These are phyloP conservation scores for Bugulina stolonifera DNA, from an alignment of 2,888 invertebrate genomes.

Conservation along the genomic window DNA sequence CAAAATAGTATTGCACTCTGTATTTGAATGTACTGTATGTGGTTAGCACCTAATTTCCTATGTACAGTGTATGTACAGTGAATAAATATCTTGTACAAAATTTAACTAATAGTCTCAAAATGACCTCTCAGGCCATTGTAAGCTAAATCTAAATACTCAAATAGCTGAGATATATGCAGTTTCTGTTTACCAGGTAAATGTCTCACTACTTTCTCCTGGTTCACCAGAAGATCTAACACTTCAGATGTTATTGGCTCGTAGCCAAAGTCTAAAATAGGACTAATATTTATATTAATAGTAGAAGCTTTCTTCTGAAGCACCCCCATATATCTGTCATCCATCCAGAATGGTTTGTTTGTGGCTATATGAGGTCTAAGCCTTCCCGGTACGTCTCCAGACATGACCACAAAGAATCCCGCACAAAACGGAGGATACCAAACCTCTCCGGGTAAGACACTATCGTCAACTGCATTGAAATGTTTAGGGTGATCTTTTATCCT, in stretches of 20 bases:
- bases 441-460: not conserved
- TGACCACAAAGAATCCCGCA: slow-evolving; percentile 14
- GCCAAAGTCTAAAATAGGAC: slow-evolving; percentile 20
- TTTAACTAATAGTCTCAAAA: slow-evolving; percentile 7
- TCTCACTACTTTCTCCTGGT: not conserved
- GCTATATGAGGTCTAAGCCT: slow-evolving; percentile 2
- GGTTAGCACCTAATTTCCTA: no score
- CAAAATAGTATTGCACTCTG: no score
- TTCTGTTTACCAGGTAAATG: slow-evolving; percentile 10
- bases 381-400: slow-evolving; percentile 17
- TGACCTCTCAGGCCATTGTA: not conserved
- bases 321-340: slow-evolving; percentile 22
- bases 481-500: slow-evolving; percentile 14
- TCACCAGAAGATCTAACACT: not conserved
- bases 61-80: no score
- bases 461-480: slow-evolving; percentile 10
- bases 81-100: no score
- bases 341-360: slow-evolving; percentile 19
- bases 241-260: not conserved
- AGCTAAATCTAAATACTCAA: not conserved
- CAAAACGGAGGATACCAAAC: slow-evolving; percentile 6
- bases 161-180: not conserved
- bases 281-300: slow-evolving; percentile 9
- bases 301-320: slow-evolving; percentile 14
- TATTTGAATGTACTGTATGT: no score